These are phyloP conservation scores for Phyllotreta striolata DNA, from an alignment of 2,888 invertebrate genomes.

Conservation along the genomic window DNA sequence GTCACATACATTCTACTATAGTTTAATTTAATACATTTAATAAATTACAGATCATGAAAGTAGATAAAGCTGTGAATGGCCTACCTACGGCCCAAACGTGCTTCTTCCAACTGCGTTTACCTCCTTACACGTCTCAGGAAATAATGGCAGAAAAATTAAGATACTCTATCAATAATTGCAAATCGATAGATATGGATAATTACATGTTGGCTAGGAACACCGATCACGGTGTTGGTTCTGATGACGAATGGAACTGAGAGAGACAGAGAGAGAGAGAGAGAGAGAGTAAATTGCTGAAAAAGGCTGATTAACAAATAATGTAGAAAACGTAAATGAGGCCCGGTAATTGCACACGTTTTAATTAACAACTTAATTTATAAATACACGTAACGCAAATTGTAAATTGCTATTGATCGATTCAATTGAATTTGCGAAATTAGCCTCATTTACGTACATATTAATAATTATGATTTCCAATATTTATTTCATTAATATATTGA, in stretches of 20 bases:
- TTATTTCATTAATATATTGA: too few relatives aligned
- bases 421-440: too few relatives aligned
- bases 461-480: too few relatives aligned
- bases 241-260: constrained; percentile 60
- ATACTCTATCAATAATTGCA: constrained; percentile 73
- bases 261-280: too few relatives aligned
- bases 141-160: constrained; percentile 69
- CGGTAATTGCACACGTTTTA: neutral
- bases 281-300: neutral
- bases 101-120: constrained; percentile 70
- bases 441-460: too few relatives aligned
- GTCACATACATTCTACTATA: constrained; percentile 1
- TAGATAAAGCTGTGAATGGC: constrained; percentile 66
- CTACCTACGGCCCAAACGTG: constrained; percentile 72
- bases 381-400: too few relatives aligned
- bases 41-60: constrained; percentile 64
- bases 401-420: too few relatives aligned
- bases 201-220: constrained; percentile 72
- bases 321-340: neutral
- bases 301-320: constrained; percentile 17
- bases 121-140: constrained; percentile 68
- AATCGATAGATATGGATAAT: constrained; percentile 74
- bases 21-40: neutral
- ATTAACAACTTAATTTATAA: too few relatives aligned
- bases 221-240: constrained; percentile 61